phyloP scores from a whole-genome alignment of 37 sponge, comb jelly and placozoan species.

The Mnemiopsis leidyi region DNA sequence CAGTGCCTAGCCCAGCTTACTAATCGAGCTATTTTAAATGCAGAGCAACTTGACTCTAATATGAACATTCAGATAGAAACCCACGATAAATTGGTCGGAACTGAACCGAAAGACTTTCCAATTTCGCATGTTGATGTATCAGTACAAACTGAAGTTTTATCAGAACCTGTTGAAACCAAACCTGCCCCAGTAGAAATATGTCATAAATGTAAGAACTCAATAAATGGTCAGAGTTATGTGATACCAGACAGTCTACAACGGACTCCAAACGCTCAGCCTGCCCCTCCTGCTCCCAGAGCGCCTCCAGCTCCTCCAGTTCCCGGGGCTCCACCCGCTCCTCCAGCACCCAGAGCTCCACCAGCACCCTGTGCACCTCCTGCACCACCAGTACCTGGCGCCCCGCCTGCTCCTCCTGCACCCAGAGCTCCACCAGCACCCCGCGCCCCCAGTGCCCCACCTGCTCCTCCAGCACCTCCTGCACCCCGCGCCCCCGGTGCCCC shows the following conservation, averaged over 20 bases:
- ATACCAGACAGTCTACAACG: neutral
- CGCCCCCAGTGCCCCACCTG: neutral
- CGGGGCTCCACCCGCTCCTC: slow-evolving; percentile 50
- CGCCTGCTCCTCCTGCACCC: neutral
- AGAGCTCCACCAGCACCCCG: slow-evolving; percentile 10
- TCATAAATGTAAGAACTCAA: slow-evolving; percentile 62
- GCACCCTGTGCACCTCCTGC: slow-evolving; percentile 32
- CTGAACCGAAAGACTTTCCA: neutral
- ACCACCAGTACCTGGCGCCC: slow-evolving; percentile 38
- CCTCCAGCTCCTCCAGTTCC: slow-evolving; percentile 52
- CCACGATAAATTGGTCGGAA: neutral
- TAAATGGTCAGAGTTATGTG: slow-evolving; percentile 16
- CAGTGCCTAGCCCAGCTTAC: slow-evolving; percentile 36
- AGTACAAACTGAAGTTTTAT: neutral
- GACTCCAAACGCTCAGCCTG: slow-evolving; percentile 3
- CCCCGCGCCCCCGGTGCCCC: neutral
- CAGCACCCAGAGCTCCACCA: slow-evolving; percentile 39
- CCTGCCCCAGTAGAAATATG: neutral
- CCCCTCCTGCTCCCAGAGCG: neutral
- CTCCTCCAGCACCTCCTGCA: neutral
- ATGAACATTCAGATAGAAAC: neutral
- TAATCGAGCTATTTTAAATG: slow-evolving; percentile 37
- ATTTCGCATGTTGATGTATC: neutral
- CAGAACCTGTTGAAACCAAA: neutral
- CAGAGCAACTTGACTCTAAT: neutral